Evolutionary conservation across 2,113 vertebrate species (phyloP).

Genomic region (Serilophus lunatus): DNA sequence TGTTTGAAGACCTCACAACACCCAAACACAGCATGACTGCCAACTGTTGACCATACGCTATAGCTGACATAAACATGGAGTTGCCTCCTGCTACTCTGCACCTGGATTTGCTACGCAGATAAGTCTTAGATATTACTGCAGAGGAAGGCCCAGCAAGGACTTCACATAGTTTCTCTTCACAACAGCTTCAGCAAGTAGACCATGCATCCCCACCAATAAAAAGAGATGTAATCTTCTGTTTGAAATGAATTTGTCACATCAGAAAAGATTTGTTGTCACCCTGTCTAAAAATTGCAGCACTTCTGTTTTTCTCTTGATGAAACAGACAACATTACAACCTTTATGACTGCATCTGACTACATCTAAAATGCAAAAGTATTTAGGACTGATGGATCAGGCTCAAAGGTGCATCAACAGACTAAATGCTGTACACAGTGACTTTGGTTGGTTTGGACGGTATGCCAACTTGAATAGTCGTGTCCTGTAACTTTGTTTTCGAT

Average conservation of each 20-base stretch:
- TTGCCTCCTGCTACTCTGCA: not conserved
- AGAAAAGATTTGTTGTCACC: not conserved
- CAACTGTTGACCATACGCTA: not conserved
- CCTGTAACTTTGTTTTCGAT: not conserved
- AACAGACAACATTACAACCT: not conserved
- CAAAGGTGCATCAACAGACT: not conserved
- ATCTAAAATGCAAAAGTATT: not conserved
- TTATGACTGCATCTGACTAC: not conserved
- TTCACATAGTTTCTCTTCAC: not conserved
- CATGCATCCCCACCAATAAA: not conserved
- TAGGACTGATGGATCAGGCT: not conserved
- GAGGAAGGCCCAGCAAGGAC: not conserved
- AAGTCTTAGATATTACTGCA: not conserved
- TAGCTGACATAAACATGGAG: not conserved
- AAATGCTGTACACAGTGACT: not conserved
- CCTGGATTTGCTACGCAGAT: not conserved
- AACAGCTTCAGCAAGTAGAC: not conserved
- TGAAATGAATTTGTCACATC: not conserved
- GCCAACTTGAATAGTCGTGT: constrained; percentile 14
- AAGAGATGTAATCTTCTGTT: not conserved
- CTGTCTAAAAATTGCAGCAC: not conserved
- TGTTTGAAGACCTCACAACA: not conserved
- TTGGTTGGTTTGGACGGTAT: not conserved
- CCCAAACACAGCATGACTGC: not conserved
- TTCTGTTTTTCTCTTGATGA: constrained; percentile 2